A percentile compares a stretch with the other conserved stretches of the same genome.
phyloP scores from a whole-genome alignment of 1,140 invertebrate genomes.

The Lethrus apterus region DNA sequence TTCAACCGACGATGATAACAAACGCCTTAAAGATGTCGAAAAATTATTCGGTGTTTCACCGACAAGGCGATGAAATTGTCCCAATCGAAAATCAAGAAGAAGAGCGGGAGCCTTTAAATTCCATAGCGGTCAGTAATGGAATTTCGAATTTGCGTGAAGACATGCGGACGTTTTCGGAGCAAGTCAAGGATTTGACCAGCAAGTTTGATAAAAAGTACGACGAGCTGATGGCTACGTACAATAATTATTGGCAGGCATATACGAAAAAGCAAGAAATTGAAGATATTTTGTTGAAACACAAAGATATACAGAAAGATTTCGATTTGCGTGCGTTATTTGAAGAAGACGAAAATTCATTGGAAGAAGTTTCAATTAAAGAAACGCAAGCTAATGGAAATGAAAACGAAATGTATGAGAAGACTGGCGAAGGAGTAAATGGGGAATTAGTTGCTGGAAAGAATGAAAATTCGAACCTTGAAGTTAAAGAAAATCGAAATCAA shows the following conservation, averaged over 20 bases:
- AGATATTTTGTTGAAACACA: conserved; percentile 7
- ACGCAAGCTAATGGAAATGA: conserved; percentile 3
- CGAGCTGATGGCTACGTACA: conserved; percentile 25
- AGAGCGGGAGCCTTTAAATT: conserved; percentile 17
- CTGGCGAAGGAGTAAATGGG: neutral
- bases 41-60: conserved; percentile 19
- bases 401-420: conserved; percentile 1
- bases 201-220: conserved; percentile 20
- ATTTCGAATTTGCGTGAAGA: conserved; percentile 28
- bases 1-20: conserved; percentile 16
- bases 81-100: conserved; percentile 9
- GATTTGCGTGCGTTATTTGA: neutral
- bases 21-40: conserved; percentile 23
- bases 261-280: conserved; percentile 7
- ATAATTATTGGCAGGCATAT: conserved; percentile 22
- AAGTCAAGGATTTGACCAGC: conserved; percentile 27
- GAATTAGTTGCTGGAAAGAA: neutral
- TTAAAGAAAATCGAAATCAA: neutral
- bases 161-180: conserved; percentile 25
- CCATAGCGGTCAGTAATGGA: conserved; percentile 19
- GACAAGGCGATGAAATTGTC: conserved; percentile 4
- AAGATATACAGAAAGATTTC: neutral
- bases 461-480: neutral
- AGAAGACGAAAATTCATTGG: conserved; percentile 14
- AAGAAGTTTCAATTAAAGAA: conserved; percentile 1